Conservation (phyloP, 2,888 invertebrate genomes). For the Spicauda simplicius region DNA sequence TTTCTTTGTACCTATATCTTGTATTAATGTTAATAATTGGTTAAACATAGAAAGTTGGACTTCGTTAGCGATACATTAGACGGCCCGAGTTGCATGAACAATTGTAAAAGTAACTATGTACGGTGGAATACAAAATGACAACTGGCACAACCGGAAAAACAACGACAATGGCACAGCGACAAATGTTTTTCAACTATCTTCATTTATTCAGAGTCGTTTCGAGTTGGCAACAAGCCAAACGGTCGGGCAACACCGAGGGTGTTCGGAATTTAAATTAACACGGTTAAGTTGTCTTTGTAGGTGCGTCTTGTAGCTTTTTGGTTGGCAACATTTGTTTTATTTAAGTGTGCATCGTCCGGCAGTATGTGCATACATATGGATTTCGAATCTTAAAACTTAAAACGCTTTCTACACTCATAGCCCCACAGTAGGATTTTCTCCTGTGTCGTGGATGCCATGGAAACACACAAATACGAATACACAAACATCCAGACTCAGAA, state of each 20-base stretch:
- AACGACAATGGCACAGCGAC: slow-evolving; percentile 54
- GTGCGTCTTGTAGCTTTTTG: neutral
- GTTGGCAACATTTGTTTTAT: neutral
- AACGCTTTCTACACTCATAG: no score
- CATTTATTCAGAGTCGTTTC: slow-evolving; percentile 57
- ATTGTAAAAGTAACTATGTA: slow-evolving; percentile 41
- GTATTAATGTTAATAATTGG: no score
- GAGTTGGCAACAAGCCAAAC: slow-evolving; percentile 55
- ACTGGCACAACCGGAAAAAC: slow-evolving; percentile 47
- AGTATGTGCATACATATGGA: no score
- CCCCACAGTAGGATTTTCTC: no score
- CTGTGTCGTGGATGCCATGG: no score
- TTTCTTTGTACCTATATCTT: no score
- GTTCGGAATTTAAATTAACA: slow-evolving; percentile 48
- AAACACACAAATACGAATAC: no score
- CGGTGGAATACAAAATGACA: slow-evolving; percentile 43
- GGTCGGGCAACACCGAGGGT: slow-evolving; percentile 49
- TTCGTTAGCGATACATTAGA: no score
- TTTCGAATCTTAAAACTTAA: no score
- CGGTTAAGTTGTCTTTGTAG: slow-evolving; percentile 16
- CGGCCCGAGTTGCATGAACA: slow-evolving; percentile 15
- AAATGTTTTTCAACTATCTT: slow-evolving; percentile 63
- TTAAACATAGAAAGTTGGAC: no score
- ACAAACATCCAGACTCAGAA: no score
- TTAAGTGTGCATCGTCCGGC: neutral